A percentile compares a stretch with the other conserved stretches of the same genome.
These are phyloP conservation scores for Aleiodes leptofemur DNA, from an alignment of 2,888 invertebrate genomes.

Conservation along the genomic window DNA sequence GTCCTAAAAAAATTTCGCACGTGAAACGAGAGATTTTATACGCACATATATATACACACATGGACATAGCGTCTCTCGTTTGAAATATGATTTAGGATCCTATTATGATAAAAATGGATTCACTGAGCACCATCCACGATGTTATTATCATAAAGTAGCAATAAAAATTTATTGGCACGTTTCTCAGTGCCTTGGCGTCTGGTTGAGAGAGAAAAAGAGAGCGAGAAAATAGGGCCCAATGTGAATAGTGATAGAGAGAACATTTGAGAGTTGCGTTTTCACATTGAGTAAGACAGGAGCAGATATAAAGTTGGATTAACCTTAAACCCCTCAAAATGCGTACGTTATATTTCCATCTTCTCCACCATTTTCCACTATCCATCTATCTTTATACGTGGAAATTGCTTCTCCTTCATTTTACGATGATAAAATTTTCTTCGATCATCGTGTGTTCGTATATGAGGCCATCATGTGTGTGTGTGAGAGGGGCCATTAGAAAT, in stretches of 20 bases:
- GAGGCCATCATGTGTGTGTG: neutral
- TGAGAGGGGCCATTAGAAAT: neutral
- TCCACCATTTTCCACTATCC: neutral
- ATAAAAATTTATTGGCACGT: slow-evolving; percentile 73
- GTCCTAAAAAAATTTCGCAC: neutral
- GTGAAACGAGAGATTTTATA: neutral
- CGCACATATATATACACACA: slow-evolving; percentile 38
- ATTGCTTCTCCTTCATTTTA: no score
- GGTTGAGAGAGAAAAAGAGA: neutral
- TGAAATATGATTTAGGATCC: slow-evolving; percentile 63
- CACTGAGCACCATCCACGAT: slow-evolving; percentile 60
- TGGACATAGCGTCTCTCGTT: slow-evolving; percentile 58
- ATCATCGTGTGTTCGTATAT: neutral
- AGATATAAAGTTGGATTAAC: neutral
- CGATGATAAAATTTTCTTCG: neutral
- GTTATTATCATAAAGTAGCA: slow-evolving; percentile 71
- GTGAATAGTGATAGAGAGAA: neutral
- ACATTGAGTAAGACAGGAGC: slow-evolving; percentile 1
- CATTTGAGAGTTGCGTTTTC: slow-evolving; percentile 1
- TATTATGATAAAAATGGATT: slow-evolving; percentile 70
- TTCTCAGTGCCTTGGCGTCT: slow-evolving; percentile 38
- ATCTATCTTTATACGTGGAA: slow-evolving; percentile 1
- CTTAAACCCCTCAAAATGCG: slow-evolving; percentile 1
- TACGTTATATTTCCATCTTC: slow-evolving; percentile 11
- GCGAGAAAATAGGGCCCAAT: neutral